Conservation (phyloP, 2,113 vertebrate species). For the Benitochromis conjunctus region DNA sequence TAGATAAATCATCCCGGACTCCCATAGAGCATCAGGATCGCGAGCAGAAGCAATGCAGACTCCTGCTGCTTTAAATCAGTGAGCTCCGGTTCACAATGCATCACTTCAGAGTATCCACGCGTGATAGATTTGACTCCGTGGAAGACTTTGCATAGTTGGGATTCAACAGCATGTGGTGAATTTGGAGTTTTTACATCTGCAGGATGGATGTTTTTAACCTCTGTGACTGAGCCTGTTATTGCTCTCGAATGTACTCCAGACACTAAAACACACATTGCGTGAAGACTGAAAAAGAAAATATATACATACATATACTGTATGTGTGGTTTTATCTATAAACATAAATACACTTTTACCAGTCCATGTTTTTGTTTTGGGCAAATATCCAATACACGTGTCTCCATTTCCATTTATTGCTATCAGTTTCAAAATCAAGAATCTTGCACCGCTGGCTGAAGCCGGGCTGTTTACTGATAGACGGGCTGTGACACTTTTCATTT, state of each 20-base stretch:
- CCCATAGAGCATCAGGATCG: background rate
- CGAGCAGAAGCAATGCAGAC: background rate
- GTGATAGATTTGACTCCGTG: background rate
- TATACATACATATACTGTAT: background rate
- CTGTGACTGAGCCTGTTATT: background rate
- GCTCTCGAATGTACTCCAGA: background rate
- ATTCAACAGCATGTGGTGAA: background rate
- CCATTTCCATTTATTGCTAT: background rate
- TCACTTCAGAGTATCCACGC: background rate
- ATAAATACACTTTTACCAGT: background rate
- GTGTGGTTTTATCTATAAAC: background rate
- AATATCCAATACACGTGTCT: background rate
- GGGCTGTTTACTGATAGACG: background rate
- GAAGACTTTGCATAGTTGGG: background rate
- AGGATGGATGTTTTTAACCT: background rate
- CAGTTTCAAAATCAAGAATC: background rate
- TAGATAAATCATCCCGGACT: background rate
- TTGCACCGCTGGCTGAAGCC: background rate
- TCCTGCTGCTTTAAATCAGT: background rate
- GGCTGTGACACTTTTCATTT: background rate
- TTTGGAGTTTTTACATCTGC: conserved; percentile 6
- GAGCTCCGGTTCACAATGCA: background rate
- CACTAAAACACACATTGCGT: background rate
- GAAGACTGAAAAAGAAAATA: background rate
- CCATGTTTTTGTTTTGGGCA: accelerated